Percentiles rank a stretch among this genome's conserved stretches.
Conservation (phyloP, 2,797 vertebrate species). For the Simalia tracyae region DNA sequence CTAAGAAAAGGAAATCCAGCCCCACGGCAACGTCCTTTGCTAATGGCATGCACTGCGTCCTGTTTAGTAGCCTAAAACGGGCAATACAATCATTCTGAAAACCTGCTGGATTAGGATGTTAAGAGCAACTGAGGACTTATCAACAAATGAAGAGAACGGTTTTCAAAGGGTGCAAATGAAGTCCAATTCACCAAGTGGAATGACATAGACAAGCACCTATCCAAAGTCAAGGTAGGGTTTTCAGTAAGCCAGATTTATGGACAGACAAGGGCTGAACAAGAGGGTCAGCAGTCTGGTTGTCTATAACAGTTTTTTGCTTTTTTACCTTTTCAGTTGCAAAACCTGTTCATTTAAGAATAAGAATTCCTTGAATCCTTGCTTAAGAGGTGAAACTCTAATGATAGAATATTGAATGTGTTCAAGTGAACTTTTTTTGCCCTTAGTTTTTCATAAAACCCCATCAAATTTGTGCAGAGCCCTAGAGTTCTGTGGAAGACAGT, state of each 20-base stretch:
- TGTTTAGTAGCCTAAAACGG: not conserved
- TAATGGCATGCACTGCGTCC: not conserved
- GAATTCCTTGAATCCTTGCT: not conserved
- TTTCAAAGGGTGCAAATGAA: not conserved
- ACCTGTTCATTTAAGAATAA: too few relatives aligned
- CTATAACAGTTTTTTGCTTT: not conserved
- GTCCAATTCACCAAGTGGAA: not conserved
- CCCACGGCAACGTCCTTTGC: not conserved
- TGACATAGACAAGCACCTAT: not conserved
- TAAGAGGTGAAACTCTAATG: not conserved
- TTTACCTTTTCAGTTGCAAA: not conserved
- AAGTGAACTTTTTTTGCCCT: not conserved
- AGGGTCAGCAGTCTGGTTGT: not conserved
- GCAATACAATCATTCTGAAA: not conserved
- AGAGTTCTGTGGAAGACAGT: not conserved
- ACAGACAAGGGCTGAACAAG: not conserved
- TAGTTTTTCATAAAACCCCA: not conserved
- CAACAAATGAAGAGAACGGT: not conserved
- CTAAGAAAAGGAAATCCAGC: not conserved
- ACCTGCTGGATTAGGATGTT: not conserved
- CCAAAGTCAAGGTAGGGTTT: not conserved
- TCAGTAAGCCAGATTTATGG: not conserved
- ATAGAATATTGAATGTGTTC: not conserved
- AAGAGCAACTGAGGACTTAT: not conserved
- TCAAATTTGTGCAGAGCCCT: not conserved